phyloP scores from a whole-genome alignment of 2,888 invertebrate genomes.

The Arenicola marina region DNA sequence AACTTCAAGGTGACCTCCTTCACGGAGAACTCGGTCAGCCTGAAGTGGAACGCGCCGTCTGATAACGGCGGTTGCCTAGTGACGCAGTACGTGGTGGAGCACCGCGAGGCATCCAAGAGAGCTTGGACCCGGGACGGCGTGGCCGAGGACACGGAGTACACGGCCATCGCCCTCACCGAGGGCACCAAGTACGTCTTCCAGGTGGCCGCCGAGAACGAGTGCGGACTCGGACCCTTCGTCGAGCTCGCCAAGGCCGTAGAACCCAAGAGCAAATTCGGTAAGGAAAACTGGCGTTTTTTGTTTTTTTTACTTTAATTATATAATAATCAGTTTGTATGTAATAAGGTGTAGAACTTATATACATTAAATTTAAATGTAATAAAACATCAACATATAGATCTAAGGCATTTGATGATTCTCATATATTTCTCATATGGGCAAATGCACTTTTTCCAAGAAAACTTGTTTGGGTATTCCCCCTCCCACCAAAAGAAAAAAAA shows the following conservation, averaged over 20 bases:
- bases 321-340: too few relatives aligned
- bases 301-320: too few relatives aligned
- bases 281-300: too few relatives aligned
- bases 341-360: too few relatives aligned
- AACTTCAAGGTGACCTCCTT: constrained; percentile 76
- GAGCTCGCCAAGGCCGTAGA: constrained; percentile 49
- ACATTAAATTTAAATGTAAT: too few relatives aligned
- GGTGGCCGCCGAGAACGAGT: constrained; percentile 63
- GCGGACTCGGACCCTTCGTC: constrained; percentile 73
- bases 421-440: too few relatives aligned
- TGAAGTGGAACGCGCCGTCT: constrained; percentile 71
- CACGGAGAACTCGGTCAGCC: constrained; percentile 70
- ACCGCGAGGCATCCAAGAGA: constrained; percentile 70
- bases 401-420: too few relatives aligned
- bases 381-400: too few relatives aligned
- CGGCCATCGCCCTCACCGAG: constrained; percentile 18
- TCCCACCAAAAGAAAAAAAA: too few relatives aligned
- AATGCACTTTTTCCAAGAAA: too few relatives aligned
- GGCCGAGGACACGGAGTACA: constrained; percentile 14
- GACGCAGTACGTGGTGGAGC: constrained; percentile 47
- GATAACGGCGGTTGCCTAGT: constrained; percentile 35
- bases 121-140: constrained; percentile 69
- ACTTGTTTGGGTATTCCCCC: too few relatives aligned
- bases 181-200: constrained; percentile 24
- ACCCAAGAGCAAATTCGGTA: constrained; percentile 33